These are phyloP conservation scores for Fragum fragum DNA, from an alignment of 2,888 invertebrate genomes.

Conservation along the genomic window DNA sequence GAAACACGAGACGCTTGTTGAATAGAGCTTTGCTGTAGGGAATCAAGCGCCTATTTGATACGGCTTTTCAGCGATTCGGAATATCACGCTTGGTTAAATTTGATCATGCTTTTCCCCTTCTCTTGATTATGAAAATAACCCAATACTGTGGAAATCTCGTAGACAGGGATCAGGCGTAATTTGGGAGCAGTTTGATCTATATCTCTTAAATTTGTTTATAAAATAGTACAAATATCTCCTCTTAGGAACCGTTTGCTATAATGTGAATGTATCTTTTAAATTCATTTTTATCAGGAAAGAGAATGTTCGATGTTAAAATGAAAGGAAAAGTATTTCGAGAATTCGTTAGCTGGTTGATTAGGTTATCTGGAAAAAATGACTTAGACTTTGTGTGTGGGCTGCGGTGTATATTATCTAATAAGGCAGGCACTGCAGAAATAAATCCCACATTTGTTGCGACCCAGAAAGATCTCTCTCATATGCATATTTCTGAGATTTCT, in stretches of 20 bases:
- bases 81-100: constrained; percentile 22
- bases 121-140: too few species aligned
- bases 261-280: too few species aligned
- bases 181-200: too few species aligned
- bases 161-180: too few species aligned
- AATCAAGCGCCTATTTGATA: constrained; percentile 28
- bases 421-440: neutral
- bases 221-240: too few species aligned
- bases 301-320: too few species aligned
- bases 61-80: constrained; percentile 27
- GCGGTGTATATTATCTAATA: constrained; percentile 7
- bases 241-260: too few species aligned
- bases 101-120: constrained; percentile 7
- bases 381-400: constrained; percentile 17
- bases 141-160: too few species aligned
- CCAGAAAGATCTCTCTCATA: neutral
- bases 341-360: constrained; percentile 18
- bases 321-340: constrained; percentile 7
- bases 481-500: neutral
- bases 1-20: constrained; percentile 31
- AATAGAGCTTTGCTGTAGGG: constrained; percentile 32
- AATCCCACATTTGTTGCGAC: constrained; percentile 4
- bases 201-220: too few species aligned
- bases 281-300: too few species aligned
- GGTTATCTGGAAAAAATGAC: constrained; percentile 4